Evolutionary conservation across 2,797 vertebrate genomes (phyloP).

Genomic region (Varecia variegata): DNA sequence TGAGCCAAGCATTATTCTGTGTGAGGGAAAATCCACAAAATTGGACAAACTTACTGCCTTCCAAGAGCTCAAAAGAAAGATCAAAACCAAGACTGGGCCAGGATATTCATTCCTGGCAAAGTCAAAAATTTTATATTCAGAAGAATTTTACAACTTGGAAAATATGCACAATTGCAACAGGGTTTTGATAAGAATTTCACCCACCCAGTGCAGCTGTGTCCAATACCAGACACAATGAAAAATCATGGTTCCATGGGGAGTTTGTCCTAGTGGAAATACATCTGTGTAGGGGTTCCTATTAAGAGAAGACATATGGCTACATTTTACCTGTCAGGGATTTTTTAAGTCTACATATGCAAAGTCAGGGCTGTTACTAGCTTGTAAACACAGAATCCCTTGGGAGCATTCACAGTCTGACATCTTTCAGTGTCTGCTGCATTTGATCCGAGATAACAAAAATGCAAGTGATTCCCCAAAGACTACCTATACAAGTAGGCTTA

Average conservation of each 20-base stretch:
- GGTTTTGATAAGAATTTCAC: background rate
- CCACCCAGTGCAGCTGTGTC: background rate
- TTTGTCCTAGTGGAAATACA: background rate
- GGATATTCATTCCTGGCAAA: background rate
- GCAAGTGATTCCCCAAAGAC: background rate
- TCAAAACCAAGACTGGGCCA: background rate
- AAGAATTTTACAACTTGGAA: background rate
- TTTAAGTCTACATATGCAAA: slow-evolving; percentile 58
- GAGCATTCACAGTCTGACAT: background rate
- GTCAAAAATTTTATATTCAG: background rate
- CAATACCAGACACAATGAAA: background rate
- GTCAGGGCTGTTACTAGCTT: slow-evolving; percentile 4
- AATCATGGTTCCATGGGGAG: background rate
- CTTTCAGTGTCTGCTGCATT: background rate
- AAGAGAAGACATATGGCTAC: background rate
- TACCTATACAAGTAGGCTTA: background rate
- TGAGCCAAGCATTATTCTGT: background rate
- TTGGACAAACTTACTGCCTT: background rate
- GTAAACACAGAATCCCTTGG: slow-evolving; percentile 35
- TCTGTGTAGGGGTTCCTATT: background rate
- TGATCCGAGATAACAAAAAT: slow-evolving; percentile 27
- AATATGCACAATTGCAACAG: background rate
- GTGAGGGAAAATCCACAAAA: background rate
- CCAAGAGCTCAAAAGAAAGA: background rate
- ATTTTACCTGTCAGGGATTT: slow-evolving; percentile 14